Base-by-base conservation (phyloP, 2,113 vertebrate species). In the Manacus vitellinus region DNA sequence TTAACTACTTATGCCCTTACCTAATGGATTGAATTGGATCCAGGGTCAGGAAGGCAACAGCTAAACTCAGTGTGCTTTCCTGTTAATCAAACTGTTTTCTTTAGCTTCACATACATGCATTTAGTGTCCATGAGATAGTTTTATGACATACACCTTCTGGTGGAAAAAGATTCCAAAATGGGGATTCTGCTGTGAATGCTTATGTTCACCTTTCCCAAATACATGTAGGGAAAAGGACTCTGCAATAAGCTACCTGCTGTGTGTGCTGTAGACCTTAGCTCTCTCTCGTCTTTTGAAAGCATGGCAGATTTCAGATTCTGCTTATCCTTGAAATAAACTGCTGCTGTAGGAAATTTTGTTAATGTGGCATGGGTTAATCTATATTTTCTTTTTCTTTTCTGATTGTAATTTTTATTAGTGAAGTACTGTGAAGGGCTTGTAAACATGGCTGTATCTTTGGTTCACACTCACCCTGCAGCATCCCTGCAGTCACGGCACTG, bases 381-480 rank as follows among this genome's bases (percentile, higher is more conserved):
- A 4, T 44, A 49, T 75, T 72, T 90, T 77, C 70, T 81, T 81
- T 61, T 66, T 61, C 25, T 46, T 80, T 82, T 68, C 51, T 78
- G 65, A 35, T 22, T 8, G 2, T 73, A 73, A 39, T 93, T 89
- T 82, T 47, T 79, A 46, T 65, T 61, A 37, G 27, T 10, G 1
- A 54, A 46, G 58, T 61, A 12, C 14, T 28, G 70, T 27, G 49
- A 39, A 74, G 72, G 43, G 51, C 80, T 94, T 55, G 75, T 85
- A 81, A 80, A 39, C 17, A 43, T 28, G 54, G 47, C 73, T 66
- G 76, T 58, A 49, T 58, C 54, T 83, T 62, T 65, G 85, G 68
- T 84, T 28, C 3, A 10, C 80, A 87, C 74, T 91, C 55, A 47
- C 12, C 85, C 94, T 94, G 96, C 96, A 91, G 90, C 70, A 68